Evolutionary conservation across 2,797 vertebrate genomes (phyloP).

Genomic region (Liparis tanakae): DNA sequence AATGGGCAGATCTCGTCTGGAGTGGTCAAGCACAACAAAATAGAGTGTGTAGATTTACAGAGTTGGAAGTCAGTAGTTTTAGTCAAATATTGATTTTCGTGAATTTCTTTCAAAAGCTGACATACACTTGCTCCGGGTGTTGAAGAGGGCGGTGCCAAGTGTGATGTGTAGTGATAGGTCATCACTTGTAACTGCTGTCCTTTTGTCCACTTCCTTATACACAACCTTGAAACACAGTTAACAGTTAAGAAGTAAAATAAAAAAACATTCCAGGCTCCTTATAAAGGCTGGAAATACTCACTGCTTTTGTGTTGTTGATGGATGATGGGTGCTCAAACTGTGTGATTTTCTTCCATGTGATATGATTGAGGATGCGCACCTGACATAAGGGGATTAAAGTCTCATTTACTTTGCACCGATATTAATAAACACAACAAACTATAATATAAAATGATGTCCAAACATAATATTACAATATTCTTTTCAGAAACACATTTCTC

Average conservation of each 20-base stretch:
- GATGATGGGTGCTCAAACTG: conserved; percentile 89
- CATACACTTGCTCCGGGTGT: conserved; percentile 91
- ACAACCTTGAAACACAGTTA: conserved; percentile 81
- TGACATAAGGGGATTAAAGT: conserved; percentile 54
- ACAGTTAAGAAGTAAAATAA: background rate
- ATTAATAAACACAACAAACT: background rate
- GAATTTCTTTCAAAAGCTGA: background rate
- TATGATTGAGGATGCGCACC: conserved; percentile 95
- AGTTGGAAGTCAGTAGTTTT: background rate
- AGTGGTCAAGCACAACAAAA: conserved; percentile 16
- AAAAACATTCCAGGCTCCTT: background rate
- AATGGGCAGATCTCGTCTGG: conserved; percentile 87
- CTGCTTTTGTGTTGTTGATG: conserved; percentile 84
- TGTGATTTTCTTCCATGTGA: conserved; percentile 93
- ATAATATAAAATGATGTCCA: background rate
- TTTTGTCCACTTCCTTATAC: conserved; percentile 92
- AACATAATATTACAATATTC: background rate
- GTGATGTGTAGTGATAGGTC: conserved; percentile 83
- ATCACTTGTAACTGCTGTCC: conserved; percentile 75
- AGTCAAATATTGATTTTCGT: background rate
- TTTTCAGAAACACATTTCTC: background rate
- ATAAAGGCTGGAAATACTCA: conserved; percentile 71
- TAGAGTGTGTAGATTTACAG: conserved; percentile 9
- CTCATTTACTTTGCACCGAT: background rate
- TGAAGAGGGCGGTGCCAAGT: conserved; percentile 79